Conservation (phyloP, 2,113 vertebrate genomes). For the Mastomys natalensis region DNA sequence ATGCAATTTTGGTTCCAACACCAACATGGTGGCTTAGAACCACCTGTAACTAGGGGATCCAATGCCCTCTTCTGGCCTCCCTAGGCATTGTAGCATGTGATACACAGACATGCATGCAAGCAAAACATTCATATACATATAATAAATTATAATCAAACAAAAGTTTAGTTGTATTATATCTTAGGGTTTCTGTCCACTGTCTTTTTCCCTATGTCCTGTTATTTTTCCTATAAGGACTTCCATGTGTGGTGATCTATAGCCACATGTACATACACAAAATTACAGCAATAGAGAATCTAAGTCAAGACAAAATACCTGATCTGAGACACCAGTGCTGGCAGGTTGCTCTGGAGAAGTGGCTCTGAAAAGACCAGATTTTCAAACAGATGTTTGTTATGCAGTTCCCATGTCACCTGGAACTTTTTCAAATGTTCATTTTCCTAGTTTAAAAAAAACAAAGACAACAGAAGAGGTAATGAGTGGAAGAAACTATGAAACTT, state of each 20-base stretch:
- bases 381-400: constrained; percentile 99
- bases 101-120: not conserved
- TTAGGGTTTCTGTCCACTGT: not conserved
- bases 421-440: constrained; percentile 98
- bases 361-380: constrained; percentile 99
- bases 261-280: not conserved
- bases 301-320: constrained; percentile 89
- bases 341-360: constrained; percentile 94
- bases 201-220: not conserved
- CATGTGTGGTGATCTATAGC: not conserved
- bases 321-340: constrained; percentile 95
- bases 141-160: not conserved
- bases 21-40: not conserved
- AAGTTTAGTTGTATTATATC: not conserved
- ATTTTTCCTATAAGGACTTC: not conserved
- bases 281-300: not conserved
- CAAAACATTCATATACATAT: not conserved
- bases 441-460: constrained; percentile 79
- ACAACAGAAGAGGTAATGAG: not conserved
- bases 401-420: constrained; percentile 99
- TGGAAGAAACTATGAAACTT: too few relatives aligned
- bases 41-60: not conserved
- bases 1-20: not conserved
- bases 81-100: not conserved
- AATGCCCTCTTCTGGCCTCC: not conserved